phyloP scores from a whole-genome alignment of 2,797 vertebrate species.

The Lepilemur ruficaudatus region DNA sequence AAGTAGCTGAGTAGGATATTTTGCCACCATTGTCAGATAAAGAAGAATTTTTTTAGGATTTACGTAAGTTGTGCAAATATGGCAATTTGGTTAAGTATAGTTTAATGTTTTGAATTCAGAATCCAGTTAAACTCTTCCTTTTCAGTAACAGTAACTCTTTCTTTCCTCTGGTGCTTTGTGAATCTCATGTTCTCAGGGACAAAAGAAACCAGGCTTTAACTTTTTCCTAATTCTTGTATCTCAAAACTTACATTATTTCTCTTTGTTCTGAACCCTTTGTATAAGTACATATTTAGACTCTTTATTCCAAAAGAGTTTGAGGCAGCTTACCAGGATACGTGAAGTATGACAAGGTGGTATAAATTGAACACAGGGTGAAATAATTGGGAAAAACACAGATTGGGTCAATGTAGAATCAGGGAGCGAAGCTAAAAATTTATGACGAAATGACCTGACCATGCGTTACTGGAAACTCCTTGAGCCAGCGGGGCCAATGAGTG shows the following conservation, averaged over 20 bases:
- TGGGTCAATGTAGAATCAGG: too few relatives aligned
- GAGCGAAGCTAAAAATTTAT: neutral
- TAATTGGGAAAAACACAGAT: neutral
- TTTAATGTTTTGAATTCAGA: conserved; percentile 45
- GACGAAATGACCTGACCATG: neutral
- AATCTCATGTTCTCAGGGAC: neutral
- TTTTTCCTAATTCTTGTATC: neutral
- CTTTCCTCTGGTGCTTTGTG: neutral
- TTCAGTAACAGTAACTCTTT: neutral
- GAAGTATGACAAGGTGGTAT: neutral
- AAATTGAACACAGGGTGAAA: neutral
- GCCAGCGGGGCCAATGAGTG: fast-evolving
- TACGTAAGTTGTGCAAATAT: conserved; percentile 20
- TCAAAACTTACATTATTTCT: conserved; percentile 3
- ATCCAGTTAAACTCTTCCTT: conserved; percentile 23
- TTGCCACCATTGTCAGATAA: conserved; percentile 16
- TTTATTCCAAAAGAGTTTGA: neutral
- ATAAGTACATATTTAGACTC: neutral
- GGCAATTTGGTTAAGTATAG: conserved; percentile 31
- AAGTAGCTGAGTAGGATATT: neutral
- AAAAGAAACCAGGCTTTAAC: neutral
- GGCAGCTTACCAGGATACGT: neutral
- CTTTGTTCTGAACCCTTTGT: neutral
- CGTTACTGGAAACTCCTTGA: neutral
- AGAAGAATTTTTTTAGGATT: conserved; percentile 42